Base-by-base conservation (phyloP, 2,113 vertebrate genomes). In the Podarcis cretensis region DNA sequence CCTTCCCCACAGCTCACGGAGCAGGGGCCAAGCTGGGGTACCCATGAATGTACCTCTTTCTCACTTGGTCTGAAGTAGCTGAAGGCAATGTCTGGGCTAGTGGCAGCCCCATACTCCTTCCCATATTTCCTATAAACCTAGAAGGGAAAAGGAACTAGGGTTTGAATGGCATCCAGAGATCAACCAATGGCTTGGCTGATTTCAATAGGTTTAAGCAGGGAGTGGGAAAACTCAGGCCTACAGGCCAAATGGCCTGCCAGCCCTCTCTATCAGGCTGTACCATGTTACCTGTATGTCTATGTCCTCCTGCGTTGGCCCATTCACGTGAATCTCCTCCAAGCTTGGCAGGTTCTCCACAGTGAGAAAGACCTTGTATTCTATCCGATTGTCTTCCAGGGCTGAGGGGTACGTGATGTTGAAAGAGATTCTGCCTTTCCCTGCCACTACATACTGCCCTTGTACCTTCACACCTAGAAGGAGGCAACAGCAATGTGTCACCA, bases 1-100 rank as follows among this genome's bases (percentile, higher is more conserved):
- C 99, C 99, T 97, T 96, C 95, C 90, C 98, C 98, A 94, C 99
- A 99, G 91, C 97, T 98, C 90, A 97, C 98, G 0, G 98, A 98
- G 92, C 98, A 99, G 0, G 97, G 90, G 1, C 97, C 94, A 6
- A 85, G 89, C 71, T 95, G 78, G 14, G 96, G 86, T 1, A 92
- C 54, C 99, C 99, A 99, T 20, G 2, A 66, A 13, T 97, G 95
- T 0, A 82, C 91, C 63, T 86, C 90, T 74, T 59, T 94, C 59
- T 88, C 92, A 48, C 37, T 93, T 1, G 97, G 97, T 6, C 96
- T 87, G 85, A 98, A 98, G 88, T 98, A 99, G 91, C 96, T 97
- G 95, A 98, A 99, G 89, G 96, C 96, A 91, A 99, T 98, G 91
- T 98, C 97, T 6, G 99, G 99, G 90, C 94, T 98, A 3, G 98